phyloP scores from a whole-genome alignment of 2,797 vertebrate genomes.

The Paguma larvata region DNA sequence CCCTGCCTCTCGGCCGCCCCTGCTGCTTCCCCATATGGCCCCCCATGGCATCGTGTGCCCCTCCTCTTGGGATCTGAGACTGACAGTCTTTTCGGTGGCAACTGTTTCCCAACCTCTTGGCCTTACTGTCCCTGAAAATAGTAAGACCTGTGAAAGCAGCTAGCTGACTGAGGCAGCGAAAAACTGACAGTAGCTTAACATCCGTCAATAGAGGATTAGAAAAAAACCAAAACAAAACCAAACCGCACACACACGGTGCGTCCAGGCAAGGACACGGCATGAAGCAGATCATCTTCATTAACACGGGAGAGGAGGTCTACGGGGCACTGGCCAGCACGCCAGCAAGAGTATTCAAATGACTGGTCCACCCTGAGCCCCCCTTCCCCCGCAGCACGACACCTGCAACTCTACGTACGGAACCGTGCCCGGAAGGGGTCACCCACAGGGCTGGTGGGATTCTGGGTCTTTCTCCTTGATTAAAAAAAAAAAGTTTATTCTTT shows the following conservation, averaged over 20 bases:
- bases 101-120: background rate
- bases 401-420: accelerated
- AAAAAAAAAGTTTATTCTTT: no score
- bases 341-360: background rate
- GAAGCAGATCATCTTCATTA: no score
- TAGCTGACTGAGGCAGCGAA: background rate
- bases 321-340: background rate
- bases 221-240: background rate
- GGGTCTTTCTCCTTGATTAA: background rate
- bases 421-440: background rate
- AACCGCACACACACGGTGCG: accelerated
- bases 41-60: accelerated
- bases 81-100: background rate
- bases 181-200: background rate
- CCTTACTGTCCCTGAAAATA: background rate
- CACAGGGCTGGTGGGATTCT: background rate
- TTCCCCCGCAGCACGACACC: accelerated
- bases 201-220: no score
- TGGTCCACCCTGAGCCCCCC: background rate
- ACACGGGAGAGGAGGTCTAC: accelerated
- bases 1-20: background rate
- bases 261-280: accelerated
- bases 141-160: background rate
- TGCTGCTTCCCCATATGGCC: accelerated
- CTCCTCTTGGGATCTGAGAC: background rate